Conservation (phyloP, 2,797 vertebrate species). For the Acanthurus tractus region DNA sequence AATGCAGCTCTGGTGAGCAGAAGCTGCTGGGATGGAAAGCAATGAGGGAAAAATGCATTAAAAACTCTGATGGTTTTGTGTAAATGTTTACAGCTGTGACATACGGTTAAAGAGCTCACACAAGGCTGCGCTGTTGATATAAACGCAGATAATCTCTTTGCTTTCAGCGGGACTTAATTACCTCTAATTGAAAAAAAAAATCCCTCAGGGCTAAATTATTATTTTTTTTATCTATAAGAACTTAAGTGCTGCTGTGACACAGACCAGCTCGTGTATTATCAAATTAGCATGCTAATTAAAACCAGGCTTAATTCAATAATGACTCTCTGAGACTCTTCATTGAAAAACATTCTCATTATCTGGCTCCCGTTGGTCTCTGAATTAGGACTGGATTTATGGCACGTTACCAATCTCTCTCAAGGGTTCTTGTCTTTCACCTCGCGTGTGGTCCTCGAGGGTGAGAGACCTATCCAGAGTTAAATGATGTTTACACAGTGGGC, state of each 20-base stretch:
- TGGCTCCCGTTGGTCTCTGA: conserved; percentile 71
- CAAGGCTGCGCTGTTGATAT: conserved; percentile 40
- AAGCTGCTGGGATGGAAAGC: conserved; percentile 38
- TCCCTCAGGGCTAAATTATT: conserved; percentile 44
- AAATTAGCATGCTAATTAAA: conserved; percentile 71
- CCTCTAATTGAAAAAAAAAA: conserved; percentile 29
- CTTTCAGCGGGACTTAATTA: conserved; percentile 61
- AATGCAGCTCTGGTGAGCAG: conserved; percentile 49
- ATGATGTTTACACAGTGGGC: conserved; percentile 80
- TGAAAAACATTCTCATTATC: conserved; percentile 75
- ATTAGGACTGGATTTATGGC: conserved; percentile 69
- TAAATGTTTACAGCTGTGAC: conserved; percentile 50
- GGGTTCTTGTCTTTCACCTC: conserved; percentile 78
- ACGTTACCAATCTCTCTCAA: conserved; percentile 76
- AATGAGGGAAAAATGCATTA: conserved; percentile 56
- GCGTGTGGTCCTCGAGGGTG: conserved; percentile 75
- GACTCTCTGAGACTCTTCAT: conserved; percentile 57
- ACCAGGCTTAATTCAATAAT: conserved; percentile 74
- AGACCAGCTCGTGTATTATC: conserved; percentile 52
- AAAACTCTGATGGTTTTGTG: conserved; percentile 33
- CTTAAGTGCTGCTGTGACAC: conserved; percentile 53
- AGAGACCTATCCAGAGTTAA: conserved; percentile 77
- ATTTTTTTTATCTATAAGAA: conserved; percentile 56
- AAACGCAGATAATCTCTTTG: conserved; percentile 63
- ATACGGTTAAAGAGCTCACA: conserved; percentile 50